A percentile compares a stretch with the other conserved stretches of the same genome.
Conservation (phyloP, 2,113 vertebrate species). For the Potamarius usumacintae region DNA sequence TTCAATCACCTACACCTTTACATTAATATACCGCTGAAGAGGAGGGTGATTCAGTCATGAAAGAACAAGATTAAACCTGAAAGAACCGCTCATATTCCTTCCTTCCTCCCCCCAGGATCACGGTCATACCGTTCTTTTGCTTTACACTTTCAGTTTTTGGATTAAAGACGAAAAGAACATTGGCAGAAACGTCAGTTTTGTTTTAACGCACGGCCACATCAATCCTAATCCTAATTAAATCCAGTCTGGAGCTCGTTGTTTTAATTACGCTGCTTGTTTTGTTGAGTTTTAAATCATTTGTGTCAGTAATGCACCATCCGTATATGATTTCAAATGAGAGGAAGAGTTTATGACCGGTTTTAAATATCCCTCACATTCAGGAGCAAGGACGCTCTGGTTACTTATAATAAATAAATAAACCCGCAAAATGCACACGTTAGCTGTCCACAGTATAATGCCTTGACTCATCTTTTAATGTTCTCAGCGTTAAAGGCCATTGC, state of each 20-base stretch:
- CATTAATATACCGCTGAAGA: not conserved
- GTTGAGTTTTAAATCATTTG: not conserved
- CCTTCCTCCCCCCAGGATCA: not conserved
- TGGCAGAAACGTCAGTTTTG: not conserved
- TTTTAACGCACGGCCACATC: not conserved
- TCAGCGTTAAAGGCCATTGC: too few species aligned
- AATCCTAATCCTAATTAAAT: too few species aligned
- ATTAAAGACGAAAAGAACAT: not conserved
- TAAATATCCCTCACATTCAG: not conserved
- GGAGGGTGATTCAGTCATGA: not conserved
- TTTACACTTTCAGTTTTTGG: not conserved
- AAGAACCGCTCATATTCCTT: not conserved
- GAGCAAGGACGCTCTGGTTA: not conserved
- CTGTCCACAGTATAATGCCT: not conserved
- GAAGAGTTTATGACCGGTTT: not conserved
- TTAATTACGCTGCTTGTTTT: not conserved
- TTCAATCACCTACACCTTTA: not conserved
- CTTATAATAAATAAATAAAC: not conserved
- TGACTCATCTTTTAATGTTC: too few species aligned
- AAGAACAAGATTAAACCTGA: constrained; percentile 22
- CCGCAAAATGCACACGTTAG: not conserved
- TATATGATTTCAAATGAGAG: not conserved
- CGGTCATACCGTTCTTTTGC: not conserved
- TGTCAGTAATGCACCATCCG: not conserved
- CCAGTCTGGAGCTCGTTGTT: not conserved